These are phyloP conservation scores for Drosophila teissieri DNA, from an alignment of 1,140 invertebrate species.

Conservation along the genomic window DNA sequence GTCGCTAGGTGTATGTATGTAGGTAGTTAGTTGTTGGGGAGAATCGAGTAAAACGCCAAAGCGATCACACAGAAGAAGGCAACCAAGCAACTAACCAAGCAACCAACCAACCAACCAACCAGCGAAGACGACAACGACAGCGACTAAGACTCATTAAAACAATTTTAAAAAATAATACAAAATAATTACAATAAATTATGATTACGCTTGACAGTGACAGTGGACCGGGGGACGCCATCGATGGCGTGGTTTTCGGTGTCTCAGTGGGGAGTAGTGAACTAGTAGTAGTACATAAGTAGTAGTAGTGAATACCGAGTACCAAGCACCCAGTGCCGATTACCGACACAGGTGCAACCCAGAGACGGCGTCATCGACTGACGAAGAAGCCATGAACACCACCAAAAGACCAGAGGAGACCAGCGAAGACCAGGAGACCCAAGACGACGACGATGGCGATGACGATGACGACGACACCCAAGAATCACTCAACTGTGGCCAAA, in stretches of 20 bases:
- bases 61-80: constrained; percentile 46
- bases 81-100: constrained; percentile 3
- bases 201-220: constrained; percentile 82
- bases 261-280: background rate
- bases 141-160: constrained; percentile 75
- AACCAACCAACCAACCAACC: constrained; percentile 1
- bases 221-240: constrained; percentile 49
- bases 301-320: background rate
- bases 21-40: constrained; percentile 13
- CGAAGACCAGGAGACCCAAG: no score
- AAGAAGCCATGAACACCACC: constrained; percentile 12
- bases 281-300: no score
- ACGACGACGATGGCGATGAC: no score
- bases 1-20: background rate
- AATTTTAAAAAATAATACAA: constrained; percentile 83
- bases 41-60: constrained; percentile 66
- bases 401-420: constrained; percentile 2
- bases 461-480: constrained; percentile 66
- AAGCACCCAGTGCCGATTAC: background rate
- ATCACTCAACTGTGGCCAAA: constrained; percentile 78
- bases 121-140: constrained; percentile 10
- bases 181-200: constrained; percentile 84
- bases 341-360: constrained; percentile 63
- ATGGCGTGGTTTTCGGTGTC: constrained; percentile 4
- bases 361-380: constrained; percentile 51